A percentile compares a stretch with the other conserved stretches of the same genome.
These are phyloP conservation scores for Hormiphora californensis DNA, from an alignment of 37 sponge, comb jelly and placozoan species.

Conservation along the genomic window DNA sequence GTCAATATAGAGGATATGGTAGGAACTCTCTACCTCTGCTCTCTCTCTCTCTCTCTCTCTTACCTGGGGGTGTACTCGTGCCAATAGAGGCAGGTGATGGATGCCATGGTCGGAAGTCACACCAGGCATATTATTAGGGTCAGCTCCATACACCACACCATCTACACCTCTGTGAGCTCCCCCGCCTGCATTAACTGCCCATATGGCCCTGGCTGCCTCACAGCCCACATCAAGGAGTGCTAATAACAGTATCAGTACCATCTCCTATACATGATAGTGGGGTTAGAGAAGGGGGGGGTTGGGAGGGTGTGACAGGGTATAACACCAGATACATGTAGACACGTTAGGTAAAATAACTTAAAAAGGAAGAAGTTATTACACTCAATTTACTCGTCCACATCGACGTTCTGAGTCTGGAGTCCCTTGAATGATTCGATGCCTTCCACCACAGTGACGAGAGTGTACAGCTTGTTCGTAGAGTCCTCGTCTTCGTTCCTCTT, in stretches of 20 bases:
- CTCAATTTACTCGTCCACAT: conserved; percentile 48
- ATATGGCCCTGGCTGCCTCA: neutral
- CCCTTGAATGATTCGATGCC: conserved; percentile 80
- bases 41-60: too few species aligned
- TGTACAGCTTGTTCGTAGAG: conserved; percentile 86
- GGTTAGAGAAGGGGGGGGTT: neutral
- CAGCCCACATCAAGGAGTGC: neutral
- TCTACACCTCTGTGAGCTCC: conserved; percentile 21
- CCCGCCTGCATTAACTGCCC: conserved; percentile 46
- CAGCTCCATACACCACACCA: conserved; percentile 2
- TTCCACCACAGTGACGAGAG: conserved; percentile 81
- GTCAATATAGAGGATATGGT: too few species aligned
- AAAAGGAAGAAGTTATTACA: too few species aligned
- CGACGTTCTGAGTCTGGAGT: conserved; percentile 53
- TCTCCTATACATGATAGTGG: neutral
- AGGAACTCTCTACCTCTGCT: too few species aligned
- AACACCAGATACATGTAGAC: neutral
- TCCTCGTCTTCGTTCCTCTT: conserved; percentile 97
- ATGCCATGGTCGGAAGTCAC: conserved; percentile 34
- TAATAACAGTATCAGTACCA: neutral
- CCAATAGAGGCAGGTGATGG: neutral
- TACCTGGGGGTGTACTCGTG: conserved; percentile 52
- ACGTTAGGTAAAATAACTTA: conserved; percentile 10
- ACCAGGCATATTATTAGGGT: neutral
- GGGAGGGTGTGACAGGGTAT: neutral